phyloP scores from a whole-genome alignment of 2,888 invertebrate genomes.

The Panopea generosa region DNA sequence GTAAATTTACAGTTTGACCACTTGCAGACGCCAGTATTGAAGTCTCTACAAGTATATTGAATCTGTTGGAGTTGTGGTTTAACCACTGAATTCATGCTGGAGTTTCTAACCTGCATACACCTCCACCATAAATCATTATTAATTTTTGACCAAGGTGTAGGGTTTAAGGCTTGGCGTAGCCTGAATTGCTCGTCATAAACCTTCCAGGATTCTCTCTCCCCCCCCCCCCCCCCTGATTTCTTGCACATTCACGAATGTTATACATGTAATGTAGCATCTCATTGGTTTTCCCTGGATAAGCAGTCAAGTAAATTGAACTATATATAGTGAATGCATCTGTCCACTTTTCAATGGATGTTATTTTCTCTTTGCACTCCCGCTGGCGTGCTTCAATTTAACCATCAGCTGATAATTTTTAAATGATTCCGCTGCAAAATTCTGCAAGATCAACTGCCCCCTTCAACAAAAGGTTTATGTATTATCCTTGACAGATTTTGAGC shows the following conservation, averaged over 20 bases:
- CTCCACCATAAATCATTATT: slow-evolving; percentile 34
- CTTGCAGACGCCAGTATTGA: background rate
- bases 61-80: background rate
- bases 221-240: background rate
- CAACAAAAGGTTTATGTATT: slow-evolving; percentile 13
- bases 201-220: slow-evolving; percentile 2
- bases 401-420: background rate
- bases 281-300: background rate
- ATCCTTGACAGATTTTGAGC: slow-evolving; percentile 3
- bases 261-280: slow-evolving; percentile 32
- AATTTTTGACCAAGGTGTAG: slow-evolving; percentile 15
- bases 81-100: background rate
- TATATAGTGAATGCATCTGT: slow-evolving; percentile 33
- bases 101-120: slow-evolving; percentile 4
- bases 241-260: slow-evolving; percentile 15
- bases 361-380: slow-evolving; percentile 15
- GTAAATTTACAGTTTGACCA: slow-evolving; percentile 9
- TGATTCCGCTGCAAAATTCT: background rate
- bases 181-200: slow-evolving; percentile 33
- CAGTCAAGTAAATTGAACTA: slow-evolving; percentile 9
- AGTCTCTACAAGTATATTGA: background rate
- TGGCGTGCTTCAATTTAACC: background rate
- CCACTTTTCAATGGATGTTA: slow-evolving; percentile 18
- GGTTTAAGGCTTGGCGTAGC: slow-evolving; percentile 14
- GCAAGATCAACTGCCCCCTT: slow-evolving; percentile 6